These are phyloP conservation scores for Sphecodes monilicornis DNA, from an alignment of 2,888 invertebrate genomes.

Conservation along the genomic window DNA sequence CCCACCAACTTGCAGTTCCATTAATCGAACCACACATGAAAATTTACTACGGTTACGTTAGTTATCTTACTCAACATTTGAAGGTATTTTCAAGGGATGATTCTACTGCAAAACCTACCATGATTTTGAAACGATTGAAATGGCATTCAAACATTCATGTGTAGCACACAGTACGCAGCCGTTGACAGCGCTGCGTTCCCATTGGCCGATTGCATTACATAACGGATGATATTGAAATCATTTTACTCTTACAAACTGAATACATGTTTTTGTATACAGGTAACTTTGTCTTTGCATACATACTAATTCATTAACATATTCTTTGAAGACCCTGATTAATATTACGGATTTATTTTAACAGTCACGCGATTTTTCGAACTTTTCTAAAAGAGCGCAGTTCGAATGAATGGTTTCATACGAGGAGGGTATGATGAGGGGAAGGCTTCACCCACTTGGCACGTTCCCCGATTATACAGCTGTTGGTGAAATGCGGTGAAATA, in stretches of 20 bases:
- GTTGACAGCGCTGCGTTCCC: not conserved
- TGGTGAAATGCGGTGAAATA: slow-evolving; percentile 11
- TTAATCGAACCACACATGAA: slow-evolving; percentile 38
- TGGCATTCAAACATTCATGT: not conserved
- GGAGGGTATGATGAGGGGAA: not conserved
- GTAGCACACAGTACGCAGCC: not conserved
- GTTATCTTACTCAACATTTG: slow-evolving; percentile 30
- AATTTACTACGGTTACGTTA: slow-evolving; percentile 40
- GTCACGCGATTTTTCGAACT: not conserved
- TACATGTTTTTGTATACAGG: not conserved
- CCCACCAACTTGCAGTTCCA: slow-evolving; percentile 47
- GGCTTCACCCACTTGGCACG: slow-evolving; percentile 14
- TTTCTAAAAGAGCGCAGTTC: not conserved
- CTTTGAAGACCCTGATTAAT: not conserved
- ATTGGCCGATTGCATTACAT: slow-evolving; percentile 16
- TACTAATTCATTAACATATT: not conserved
- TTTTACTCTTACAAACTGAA: not conserved
- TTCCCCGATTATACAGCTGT: slow-evolving; percentile 6
- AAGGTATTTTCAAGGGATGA: slow-evolving; percentile 13
- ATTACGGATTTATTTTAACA: not conserved
- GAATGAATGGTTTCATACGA: not conserved
- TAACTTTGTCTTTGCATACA: not conserved
- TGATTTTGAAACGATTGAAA: slow-evolving; percentile 25
- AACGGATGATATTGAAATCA: not conserved
- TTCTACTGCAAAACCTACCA: slow-evolving; percentile 20